These are phyloP conservation scores for Rhinoraja longicauda DNA, from an alignment of 2,797 vertebrate species.

Conservation along the genomic window DNA sequence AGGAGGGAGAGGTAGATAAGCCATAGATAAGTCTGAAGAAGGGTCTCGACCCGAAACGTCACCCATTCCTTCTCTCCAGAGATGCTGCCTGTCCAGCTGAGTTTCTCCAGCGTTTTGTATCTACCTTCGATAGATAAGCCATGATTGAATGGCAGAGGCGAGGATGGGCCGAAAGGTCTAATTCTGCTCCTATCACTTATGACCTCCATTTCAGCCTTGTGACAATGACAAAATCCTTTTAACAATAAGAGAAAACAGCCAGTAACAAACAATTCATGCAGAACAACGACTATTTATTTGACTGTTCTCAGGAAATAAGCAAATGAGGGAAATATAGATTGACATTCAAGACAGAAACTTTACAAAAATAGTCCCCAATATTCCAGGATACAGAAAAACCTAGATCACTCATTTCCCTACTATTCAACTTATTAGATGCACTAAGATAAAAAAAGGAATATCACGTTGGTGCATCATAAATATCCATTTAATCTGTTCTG, in stretches of 20 bases:
- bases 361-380: not conserved
- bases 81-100: no score
- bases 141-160: no score
- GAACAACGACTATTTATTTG: not conserved
- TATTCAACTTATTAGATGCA: no score
- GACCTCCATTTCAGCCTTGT: not conserved
- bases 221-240: no score
- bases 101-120: no score
- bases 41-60: no score
- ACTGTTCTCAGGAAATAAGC: not conserved
- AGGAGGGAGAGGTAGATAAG: no score
- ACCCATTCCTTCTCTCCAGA: no score
- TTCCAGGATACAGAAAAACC: not conserved
- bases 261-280: not conserved
- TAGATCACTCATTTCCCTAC: not conserved
- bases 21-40: no score
- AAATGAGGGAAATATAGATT: not conserved
- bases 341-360: not conserved
- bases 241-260: not conserved
- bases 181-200: no score
- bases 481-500: not conserved
- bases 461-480: not conserved
- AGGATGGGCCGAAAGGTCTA: no score
- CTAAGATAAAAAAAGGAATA: not conserved
- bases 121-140: no score